Percentiles rank a stretch among this genome's conserved stretches.
Evolutionary conservation across 1,140 invertebrate species (phyloP).

Genomic region (Sipha flava): DNA sequence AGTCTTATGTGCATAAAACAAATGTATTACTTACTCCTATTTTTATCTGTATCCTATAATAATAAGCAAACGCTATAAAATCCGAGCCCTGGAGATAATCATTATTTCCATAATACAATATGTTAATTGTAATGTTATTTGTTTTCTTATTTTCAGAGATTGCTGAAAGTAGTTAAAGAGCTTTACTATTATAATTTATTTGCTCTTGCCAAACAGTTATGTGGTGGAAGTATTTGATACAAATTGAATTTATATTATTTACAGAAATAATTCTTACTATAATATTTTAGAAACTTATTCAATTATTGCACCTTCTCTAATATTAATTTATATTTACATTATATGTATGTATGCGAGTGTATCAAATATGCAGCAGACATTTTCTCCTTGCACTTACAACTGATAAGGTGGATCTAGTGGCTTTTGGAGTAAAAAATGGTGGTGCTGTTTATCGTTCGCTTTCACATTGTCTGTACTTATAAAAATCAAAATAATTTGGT

Average conservation of each 20-base stretch:
- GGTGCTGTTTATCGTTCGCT: not conserved
- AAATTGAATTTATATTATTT: conserved; percentile 16
- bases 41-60: too few species aligned
- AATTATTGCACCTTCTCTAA: not conserved
- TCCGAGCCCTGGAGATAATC: too few species aligned
- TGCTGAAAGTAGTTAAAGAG: conserved; percentile 5
- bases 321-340: conserved; percentile 4
- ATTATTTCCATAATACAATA: too few species aligned
- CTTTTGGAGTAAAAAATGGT: not conserved
- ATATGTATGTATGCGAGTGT: not conserved
- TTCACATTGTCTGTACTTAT: conserved; percentile 5
- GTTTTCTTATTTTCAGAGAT: not conserved
- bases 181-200: not conserved
- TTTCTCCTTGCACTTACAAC: not conserved
- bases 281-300: not conserved
- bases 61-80: too few species aligned
- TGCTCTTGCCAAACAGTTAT: conserved; percentile 3
- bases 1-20: too few species aligned
- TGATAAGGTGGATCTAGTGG: not conserved
- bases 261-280: conserved; percentile 7
- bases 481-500: not conserved
- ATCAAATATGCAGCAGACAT: not conserved
- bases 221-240: conserved; percentile 5
- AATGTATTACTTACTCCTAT: too few species aligned
- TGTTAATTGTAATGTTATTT: not conserved